These are phyloP conservation scores for Dryobotodes eremita DNA, from an alignment of 2,888 invertebrate species.

Conservation along the genomic window DNA sequence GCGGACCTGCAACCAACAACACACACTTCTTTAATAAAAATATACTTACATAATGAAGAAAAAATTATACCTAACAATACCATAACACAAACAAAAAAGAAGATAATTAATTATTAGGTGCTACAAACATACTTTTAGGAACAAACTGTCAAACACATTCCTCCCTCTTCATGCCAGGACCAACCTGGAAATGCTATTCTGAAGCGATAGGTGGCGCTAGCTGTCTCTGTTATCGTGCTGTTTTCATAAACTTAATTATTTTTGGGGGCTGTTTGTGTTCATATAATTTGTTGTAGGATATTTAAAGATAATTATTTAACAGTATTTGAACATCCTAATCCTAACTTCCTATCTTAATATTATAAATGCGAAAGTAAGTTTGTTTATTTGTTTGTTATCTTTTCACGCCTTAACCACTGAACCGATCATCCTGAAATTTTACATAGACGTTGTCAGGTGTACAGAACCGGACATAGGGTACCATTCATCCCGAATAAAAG, in stretches of 20 bases:
- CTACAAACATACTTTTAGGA: background rate
- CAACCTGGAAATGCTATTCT: background rate
- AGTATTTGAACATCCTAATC: too few species aligned
- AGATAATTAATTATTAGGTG: background rate
- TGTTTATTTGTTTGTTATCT: too few species aligned
- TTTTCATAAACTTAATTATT: background rate
- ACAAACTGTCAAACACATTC: background rate
- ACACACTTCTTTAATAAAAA: background rate
- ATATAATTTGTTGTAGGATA: background rate
- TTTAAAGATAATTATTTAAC: background rate
- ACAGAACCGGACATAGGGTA: too few species aligned
- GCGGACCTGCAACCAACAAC: slow-evolving; percentile 92
- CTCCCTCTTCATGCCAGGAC: background rate
- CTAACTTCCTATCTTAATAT: too few species aligned
- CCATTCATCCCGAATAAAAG: too few species aligned
- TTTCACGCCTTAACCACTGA: too few species aligned
- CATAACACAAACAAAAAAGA: background rate
- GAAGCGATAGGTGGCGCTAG: background rate
- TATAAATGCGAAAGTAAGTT: too few species aligned
- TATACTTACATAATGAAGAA: background rate
- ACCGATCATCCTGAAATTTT: too few species aligned
- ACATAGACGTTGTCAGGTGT: too few species aligned
- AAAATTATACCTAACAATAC: background rate
- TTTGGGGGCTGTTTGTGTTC: background rate
- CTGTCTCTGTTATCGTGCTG: background rate